Evolutionary conservation across 2,888 invertebrate species (phyloP), one percentile per base, ranked within the genome.

Genomic region (Cheilosia soror): DNA sequence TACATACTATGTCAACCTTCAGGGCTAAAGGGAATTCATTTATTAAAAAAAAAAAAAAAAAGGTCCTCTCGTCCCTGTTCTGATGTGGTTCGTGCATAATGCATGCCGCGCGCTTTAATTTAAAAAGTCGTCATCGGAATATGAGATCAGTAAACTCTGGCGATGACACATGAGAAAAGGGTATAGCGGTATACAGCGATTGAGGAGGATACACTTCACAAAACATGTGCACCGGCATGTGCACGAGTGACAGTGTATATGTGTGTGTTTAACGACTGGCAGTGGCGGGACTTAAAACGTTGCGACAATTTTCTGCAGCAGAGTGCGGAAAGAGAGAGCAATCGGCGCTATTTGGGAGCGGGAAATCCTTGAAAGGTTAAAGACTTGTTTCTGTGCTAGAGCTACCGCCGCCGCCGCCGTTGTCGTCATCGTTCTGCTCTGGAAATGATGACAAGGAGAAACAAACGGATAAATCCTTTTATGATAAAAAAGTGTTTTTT

Each of bases 281-380:
- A 37, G 37, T 68, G 44, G 25, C 71, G 79, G 80, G 79, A 80
- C 69, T 75, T 80, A 76, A 84, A 81, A 77, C 68, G 77, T 77
- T 81, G 81, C 85, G 77, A 81, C 85, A 85, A 66, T 76, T 60
- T 73, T 58, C 42, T 57, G 65, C 40, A 15, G 33, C 31, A 37
- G 20, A 53, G 33, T 31, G 37, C 49, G 57, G 37, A 11, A 2
- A 71, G 65, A 47, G 77, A 53, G 62, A 66, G 58, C 73, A 84
- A 75, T 69, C 69, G 71, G 65, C 63, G 75, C 44, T 79, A 71
- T 79, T 79, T 71, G 31, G 65, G 69, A 75, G 51, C 75, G 80
- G 80, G 88, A 91, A 88, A 91, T 90, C 91, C 90, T 90, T 90
- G 90, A 90, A 90, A 90, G 90, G 90, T 90, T 90, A 90, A 91